These are phyloP conservation scores for Rhodeus uyekii DNA, from an alignment of 2,797 vertebrate species.

Conservation along the genomic window DNA sequence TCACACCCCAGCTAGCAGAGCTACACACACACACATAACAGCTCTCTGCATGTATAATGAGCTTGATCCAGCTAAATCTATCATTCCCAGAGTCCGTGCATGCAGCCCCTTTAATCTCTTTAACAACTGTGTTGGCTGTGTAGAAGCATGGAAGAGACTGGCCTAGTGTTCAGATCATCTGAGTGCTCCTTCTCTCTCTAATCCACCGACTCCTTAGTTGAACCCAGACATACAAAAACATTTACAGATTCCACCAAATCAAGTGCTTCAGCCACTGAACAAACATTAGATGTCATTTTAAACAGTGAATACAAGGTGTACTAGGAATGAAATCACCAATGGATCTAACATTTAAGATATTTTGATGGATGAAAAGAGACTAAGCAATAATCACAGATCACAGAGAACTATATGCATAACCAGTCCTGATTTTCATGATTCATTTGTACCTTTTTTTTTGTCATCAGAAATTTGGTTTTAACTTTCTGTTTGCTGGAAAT, in stretches of 20 bases:
- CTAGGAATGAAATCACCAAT: neutral
- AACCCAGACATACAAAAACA: constrained; percentile 29
- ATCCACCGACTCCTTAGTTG: constrained; percentile 51
- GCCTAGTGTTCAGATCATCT: constrained; percentile 20
- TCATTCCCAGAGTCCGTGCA: constrained; percentile 49
- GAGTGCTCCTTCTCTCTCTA: constrained; percentile 38
- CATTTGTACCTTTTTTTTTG: no score
- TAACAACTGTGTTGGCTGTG: constrained; percentile 54
- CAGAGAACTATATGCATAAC: neutral
- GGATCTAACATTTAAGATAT: no score
- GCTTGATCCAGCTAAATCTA: constrained; percentile 62
- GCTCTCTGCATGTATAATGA: constrained; percentile 61
- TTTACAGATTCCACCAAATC: neutral
- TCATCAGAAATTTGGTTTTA: no score
- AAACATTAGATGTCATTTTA: neutral
- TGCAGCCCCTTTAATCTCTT: constrained; percentile 57
- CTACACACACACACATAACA: constrained; percentile 52
- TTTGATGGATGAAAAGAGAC: no score
- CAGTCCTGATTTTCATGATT: neutral
- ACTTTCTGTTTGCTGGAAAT: no score
- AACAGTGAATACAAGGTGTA: neutral
- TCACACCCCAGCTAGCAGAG: constrained; percentile 53
- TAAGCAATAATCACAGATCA: neutral
- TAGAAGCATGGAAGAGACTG: constrained; percentile 52
- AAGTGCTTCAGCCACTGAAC: neutral